A percentile compares a stretch with the other conserved stretches of the same genome.
Evolutionary conservation across 2,888 invertebrate genomes (phyloP).

Genomic region (Fragum fragum): DNA sequence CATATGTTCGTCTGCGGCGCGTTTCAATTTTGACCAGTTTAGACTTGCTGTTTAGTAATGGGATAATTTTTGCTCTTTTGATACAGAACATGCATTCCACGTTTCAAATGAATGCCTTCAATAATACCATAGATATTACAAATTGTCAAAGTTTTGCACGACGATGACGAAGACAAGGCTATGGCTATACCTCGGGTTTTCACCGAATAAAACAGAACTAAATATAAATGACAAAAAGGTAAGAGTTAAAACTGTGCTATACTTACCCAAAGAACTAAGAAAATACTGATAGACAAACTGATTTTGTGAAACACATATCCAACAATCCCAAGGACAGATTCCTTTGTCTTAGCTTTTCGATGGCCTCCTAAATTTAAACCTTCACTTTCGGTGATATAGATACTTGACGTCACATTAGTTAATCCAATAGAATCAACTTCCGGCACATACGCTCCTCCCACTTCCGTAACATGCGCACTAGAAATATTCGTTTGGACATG

Average conservation of each 20-base stretch:
- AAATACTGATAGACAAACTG: constrained; percentile 77
- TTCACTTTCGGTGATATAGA: not conserved
- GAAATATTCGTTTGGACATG: constrained; percentile 15
- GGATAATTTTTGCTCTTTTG: too few species aligned
- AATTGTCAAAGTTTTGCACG: too few species aligned
- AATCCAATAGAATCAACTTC: not conserved
- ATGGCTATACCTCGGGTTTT: too few species aligned
- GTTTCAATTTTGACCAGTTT: too few species aligned
- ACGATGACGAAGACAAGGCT: too few species aligned
- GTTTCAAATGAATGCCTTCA: too few species aligned
- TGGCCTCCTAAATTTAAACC: constrained; percentile 4
- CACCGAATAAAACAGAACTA: not conserved
- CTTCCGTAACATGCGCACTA: not conserved
- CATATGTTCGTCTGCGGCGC: too few species aligned
- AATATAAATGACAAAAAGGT: not conserved
- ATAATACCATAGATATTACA: too few species aligned
- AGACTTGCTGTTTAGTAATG: too few species aligned
- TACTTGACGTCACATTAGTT: constrained; percentile 13
- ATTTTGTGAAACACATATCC: constrained; percentile 63
- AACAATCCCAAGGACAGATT: constrained; percentile 46
- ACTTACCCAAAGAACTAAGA: constrained; percentile 79
- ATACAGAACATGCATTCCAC: too few species aligned
- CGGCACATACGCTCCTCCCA: constrained; percentile 2
- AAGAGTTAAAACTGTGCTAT: too few species aligned
- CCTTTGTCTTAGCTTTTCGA: not conserved